Conservation (phyloP, 2,888 invertebrate species). For the Chaitophorus viminalis region DNA sequence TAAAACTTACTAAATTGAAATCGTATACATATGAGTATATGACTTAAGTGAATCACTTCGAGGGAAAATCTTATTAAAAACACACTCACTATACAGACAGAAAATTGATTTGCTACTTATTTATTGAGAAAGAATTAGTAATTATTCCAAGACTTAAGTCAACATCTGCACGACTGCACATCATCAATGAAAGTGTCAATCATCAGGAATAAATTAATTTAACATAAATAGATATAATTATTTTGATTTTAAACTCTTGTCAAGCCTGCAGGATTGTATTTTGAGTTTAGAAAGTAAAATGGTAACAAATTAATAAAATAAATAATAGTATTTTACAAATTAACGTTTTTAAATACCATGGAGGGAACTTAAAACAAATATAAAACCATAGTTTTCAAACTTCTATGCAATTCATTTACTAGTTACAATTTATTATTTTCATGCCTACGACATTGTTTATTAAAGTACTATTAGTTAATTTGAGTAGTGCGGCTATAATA, state of each 20-base stretch:
- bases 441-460: no score
- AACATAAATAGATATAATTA: background rate
- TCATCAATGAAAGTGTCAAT: background rate
- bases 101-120: no score
- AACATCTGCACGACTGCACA: background rate
- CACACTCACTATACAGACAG: background rate
- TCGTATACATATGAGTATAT: background rate
- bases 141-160: background rate
- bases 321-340: background rate
- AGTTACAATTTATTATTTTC: no score
- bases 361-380: background rate
- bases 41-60: no score
- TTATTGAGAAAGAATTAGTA: no score
- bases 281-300: no score
- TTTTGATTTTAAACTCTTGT: no score
- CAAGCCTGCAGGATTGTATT: no score
- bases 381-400: no score
- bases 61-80: background rate
- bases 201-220: background rate
- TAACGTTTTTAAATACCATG: background rate
- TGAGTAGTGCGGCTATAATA: no score
- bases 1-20: background rate
- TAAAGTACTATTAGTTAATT: no score
- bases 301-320: background rate
- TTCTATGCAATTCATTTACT: no score